phyloP scores from a whole-genome alignment of 2,797 vertebrate genomes.

The Basileuterus tristriatus region DNA sequence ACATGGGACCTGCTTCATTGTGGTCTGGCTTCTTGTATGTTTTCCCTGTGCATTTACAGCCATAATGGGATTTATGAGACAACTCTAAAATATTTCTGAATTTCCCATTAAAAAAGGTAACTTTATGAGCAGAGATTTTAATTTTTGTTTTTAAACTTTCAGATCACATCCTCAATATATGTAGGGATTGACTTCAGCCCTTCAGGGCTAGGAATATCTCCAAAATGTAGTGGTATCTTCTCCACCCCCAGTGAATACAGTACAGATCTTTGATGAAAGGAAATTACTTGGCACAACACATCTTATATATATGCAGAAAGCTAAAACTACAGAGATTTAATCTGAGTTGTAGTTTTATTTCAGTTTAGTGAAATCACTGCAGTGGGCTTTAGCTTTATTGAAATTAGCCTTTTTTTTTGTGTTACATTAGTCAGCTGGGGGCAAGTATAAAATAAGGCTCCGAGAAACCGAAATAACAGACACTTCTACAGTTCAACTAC shows the following conservation, averaged over 20 bases:
- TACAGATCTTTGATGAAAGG: neutral
- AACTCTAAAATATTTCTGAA: neutral
- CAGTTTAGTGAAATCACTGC: constrained; percentile 5
- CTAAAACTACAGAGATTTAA: constrained; percentile 2
- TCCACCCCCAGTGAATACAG: neutral
- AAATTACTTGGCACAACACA: neutral
- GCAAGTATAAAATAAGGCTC: neutral
- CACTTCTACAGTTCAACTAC: neutral
- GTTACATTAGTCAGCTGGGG: constrained; percentile 2
- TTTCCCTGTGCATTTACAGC: neutral
- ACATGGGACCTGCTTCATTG: neutral
- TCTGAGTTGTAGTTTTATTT: constrained; percentile 27
- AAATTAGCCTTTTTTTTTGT: constrained; percentile 35
- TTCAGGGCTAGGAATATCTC: neutral
- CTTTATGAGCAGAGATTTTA: neutral
- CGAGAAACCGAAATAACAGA: constrained; percentile 3
- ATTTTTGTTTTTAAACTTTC: neutral
- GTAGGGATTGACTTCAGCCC: neutral
- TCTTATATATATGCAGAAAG: neutral
- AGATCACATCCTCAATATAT: neutral
- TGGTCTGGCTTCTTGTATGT: neutral
- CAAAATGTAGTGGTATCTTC: neutral
- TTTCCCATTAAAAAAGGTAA: neutral
- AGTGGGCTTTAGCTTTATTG: constrained; percentile 4
- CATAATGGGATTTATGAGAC: neutral